Evolutionary conservation across 2,888 invertebrate species (phyloP).

Genomic region (Drosophila emarginata): DNA sequence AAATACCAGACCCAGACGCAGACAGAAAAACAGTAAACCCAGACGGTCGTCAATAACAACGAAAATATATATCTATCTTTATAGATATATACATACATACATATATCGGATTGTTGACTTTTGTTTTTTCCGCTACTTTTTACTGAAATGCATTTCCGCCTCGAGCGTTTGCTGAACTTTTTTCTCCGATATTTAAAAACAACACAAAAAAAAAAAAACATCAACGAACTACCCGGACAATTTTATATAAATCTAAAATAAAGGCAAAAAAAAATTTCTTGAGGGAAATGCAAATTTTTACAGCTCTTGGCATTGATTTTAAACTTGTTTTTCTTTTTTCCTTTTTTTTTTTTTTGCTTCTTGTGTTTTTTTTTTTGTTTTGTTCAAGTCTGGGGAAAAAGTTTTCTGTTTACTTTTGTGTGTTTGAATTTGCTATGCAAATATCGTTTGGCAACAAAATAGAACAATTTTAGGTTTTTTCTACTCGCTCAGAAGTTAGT

Average conservation of each 20-base stretch:
- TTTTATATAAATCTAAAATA: conserved; percentile 53
- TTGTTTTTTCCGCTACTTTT: conserved; percentile 54
- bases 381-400: conserved; percentile 57
- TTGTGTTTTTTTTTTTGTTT: conserved; percentile 28
- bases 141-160: conserved; percentile 70
- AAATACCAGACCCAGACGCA: conserved; percentile 49
- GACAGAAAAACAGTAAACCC: conserved; percentile 32
- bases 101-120: conserved; percentile 57
- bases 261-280: conserved; percentile 37
- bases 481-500: conserved; percentile 33
- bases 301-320: conserved; percentile 74
- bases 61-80: conserved; percentile 36
- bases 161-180: conserved; percentile 64
- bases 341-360: conserved; percentile 3
- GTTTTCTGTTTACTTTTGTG: conserved; percentile 68
- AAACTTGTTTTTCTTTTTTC: conserved; percentile 47
- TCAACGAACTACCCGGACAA: conserved; percentile 10
- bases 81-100: conserved; percentile 33
- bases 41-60: conserved; percentile 74
- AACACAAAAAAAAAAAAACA: conserved; percentile 15
- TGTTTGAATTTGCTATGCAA: conserved; percentile 74
- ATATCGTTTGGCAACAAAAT: conserved; percentile 55
- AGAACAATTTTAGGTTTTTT: conserved; percentile 21
- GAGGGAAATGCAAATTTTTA: conserved; percentile 71
- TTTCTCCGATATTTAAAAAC: conserved; percentile 56